Base-by-base conservation (phyloP, 2,113 vertebrate species). In the Lipophrys pholis region DNA sequence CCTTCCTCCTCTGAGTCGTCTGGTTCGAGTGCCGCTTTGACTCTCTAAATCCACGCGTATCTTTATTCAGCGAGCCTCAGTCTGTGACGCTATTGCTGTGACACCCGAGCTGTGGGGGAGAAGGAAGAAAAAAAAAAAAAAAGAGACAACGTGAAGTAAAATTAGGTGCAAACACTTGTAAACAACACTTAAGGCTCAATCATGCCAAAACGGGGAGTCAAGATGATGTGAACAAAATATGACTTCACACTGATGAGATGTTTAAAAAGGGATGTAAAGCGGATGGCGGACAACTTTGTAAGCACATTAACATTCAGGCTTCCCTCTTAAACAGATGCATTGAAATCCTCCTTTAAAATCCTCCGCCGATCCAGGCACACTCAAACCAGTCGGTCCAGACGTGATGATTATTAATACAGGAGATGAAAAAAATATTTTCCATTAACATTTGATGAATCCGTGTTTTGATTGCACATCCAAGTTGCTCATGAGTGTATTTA, bases 301-400 rank as follows among this genome's bases (percentile, higher is more conserved):
- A 53, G 43, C 49, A 71, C 60, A 89, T 93, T 93, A 92, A 93
- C 83, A 94, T 93, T 87, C 85, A 93, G 87, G 80, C 17, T 65
- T 76, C 58, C 15, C 59, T 73, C 87, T 91, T 94, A 94, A 94
- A 80, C 84, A 94, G 87, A 94, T 94, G 88, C 93, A 94, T 93
- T 94, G 92, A 93, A 92, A 83, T 83, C 74, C 76, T 78, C 45
- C 43, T 81, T 69, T 69, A 66, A 92, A 90, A 86, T 86, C 87
- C 88, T 86, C 71, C 53, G 63, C 78, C 78, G 82, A 51, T 84
- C 72, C 12, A 6, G 66, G 56, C 73, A 66, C 57, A 70, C 68
- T 67, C 46, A 8, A 77, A 76, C 69, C 17, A 8, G 68, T 58
- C 48, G 75, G 51, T 69, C 52, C 76, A 11, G 39, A 84, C 78